phyloP scores from a whole-genome alignment of 2,888 invertebrate genomes.

The Clunio marinus region DNA sequence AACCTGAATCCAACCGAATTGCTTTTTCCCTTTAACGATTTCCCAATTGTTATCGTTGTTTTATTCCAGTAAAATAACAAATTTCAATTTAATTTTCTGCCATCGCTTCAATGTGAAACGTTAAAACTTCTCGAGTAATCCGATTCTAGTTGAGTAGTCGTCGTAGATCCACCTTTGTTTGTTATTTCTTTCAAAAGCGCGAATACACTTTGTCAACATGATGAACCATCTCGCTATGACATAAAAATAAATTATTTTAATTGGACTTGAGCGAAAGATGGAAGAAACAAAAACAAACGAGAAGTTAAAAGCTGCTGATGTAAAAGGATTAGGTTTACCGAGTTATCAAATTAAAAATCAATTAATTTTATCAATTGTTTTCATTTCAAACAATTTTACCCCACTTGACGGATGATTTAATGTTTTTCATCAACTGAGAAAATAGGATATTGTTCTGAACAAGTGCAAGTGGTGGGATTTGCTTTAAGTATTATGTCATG shows the following conservation, averaged over 20 bases:
- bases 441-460: too few species aligned
- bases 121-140: neutral
- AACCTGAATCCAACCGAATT: neutral
- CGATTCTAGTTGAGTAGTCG: neutral
- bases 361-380: neutral
- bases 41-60: neutral
- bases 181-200: neutral
- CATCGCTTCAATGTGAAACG: neutral
- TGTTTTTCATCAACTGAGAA: neutral
- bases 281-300: too few species aligned
- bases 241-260: neutral
- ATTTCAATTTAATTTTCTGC: slow-evolving; percentile 3
- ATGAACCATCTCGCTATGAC: neutral
- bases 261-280: neutral
- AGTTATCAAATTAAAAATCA: neutral
- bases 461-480: too few species aligned
- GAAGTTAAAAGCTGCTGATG: too few species aligned
- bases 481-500: too few species aligned
- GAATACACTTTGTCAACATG: neutral
- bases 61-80: neutral
- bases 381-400: too few species aligned
- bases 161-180: neutral
- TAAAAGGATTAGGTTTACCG: neutral
- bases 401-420: neutral
- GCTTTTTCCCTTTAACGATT: neutral